Conservation (phyloP, 2,113 vertebrate species). For the Hippocampus mohnikei region DNA sequence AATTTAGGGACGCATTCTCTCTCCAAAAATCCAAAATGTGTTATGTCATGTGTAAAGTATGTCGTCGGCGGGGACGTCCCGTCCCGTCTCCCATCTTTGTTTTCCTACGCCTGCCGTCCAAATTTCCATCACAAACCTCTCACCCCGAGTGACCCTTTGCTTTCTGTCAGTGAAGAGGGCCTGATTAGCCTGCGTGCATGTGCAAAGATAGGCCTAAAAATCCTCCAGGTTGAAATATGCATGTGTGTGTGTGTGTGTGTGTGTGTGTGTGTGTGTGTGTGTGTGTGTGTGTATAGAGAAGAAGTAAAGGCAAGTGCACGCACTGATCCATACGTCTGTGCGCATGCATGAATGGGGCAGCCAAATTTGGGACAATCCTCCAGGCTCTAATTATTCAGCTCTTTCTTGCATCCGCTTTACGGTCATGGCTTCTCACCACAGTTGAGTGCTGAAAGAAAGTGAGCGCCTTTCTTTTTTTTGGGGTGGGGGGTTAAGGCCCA, state of each 20-base stretch:
- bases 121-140: slow-evolving; percentile 78
- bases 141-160: slow-evolving; percentile 65
- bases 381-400: slow-evolving; percentile 47
- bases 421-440: slow-evolving; percentile 38
- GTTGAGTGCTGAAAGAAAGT: slow-evolving; percentile 41
- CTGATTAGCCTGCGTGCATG: slow-evolving; percentile 64
- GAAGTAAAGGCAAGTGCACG: slow-evolving; percentile 7
- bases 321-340: slow-evolving; percentile 26
- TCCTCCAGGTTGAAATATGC: slow-evolving; percentile 30
- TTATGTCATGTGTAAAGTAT: slow-evolving; percentile 70
- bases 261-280: slow-evolving; percentile 22
- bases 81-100: slow-evolving; percentile 64
- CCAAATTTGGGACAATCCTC: slow-evolving; percentile 29
- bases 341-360: slow-evolving; percentile 33
- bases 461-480: slow-evolving; percentile 17
- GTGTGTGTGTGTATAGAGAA: slow-evolving; percentile 5
- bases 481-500: neutral
- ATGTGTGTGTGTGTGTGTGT: slow-evolving; percentile 29
- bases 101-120: slow-evolving; percentile 72
- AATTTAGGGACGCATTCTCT: neutral
- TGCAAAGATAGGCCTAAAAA: slow-evolving; percentile 50
- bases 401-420: slow-evolving; percentile 24
- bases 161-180: slow-evolving; percentile 56
- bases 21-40: slow-evolving; percentile 31
- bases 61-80: slow-evolving; percentile 58